Evolutionary conservation across 2,797 vertebrate genomes (phyloP).

Genomic region (Neostethus bicornis): DNA sequence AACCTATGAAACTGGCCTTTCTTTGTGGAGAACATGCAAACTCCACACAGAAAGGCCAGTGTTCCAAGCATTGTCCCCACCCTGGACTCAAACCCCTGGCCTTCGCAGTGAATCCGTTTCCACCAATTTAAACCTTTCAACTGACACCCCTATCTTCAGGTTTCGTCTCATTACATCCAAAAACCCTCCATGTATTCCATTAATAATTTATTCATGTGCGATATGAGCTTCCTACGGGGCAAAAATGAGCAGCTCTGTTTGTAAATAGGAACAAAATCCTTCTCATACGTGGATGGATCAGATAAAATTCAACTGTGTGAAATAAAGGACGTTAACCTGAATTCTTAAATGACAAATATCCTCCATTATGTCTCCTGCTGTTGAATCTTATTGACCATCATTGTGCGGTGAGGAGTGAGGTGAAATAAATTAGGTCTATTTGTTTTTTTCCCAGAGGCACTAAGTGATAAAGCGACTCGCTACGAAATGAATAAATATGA

Average conservation of each 20-base stretch:
- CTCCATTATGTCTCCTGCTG: slow-evolving; percentile 67
- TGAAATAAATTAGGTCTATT: slow-evolving; percentile 80
- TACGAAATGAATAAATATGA: slow-evolving; percentile 68
- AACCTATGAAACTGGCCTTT: no score
- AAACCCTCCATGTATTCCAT: no score
- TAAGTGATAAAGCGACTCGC: slow-evolving; percentile 73
- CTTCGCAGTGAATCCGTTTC: no score
- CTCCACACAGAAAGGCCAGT: no score
- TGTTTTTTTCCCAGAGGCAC: slow-evolving; percentile 70
- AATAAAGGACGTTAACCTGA: slow-evolving; percentile 70
- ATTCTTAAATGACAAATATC: slow-evolving; percentile 72
- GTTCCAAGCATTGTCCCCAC: no score
- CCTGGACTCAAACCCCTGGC: no score
- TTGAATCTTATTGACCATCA: slow-evolving; percentile 77
- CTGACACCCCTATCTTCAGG: no score
- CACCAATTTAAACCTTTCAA: no score
- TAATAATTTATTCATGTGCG: no score
- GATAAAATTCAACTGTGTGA: slow-evolving; percentile 57
- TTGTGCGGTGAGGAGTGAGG: slow-evolving; percentile 57
- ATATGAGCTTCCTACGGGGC: background rate
- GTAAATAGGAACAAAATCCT: slow-evolving; percentile 10
- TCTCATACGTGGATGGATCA: slow-evolving; percentile 24
- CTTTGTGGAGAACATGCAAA: no score
- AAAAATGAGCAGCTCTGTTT: slow-evolving; percentile 6
- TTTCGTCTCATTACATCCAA: no score